Evolutionary conservation across 2,888 invertebrate species (phyloP), one percentile per base, ranked within the genome.

Genomic region (Artemia sinica): DNA sequence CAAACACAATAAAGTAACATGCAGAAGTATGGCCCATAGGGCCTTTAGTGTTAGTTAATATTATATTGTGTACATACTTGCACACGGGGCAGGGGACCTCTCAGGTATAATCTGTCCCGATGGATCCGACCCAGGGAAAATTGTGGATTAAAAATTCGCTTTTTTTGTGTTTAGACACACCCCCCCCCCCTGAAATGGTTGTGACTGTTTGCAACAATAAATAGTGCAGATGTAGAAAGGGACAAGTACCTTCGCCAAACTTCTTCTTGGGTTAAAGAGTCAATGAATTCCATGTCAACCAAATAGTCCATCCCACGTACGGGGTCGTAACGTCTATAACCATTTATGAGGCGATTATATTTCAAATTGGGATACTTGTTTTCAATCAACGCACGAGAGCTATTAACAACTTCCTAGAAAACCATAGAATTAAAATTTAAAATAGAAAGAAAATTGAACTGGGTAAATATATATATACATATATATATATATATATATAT

Each of bases 251-350:
- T 80, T 76, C 85, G 85, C 7, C 80, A 78, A 8, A 82, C 72
- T 74, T 80, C 77, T 72, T 77, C 77, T 13, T 80, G 80, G 14
- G 77, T 79, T 50, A 75, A 75, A 49, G 75, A 73, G 73, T 84
- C 82, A 48, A 77, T 75, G 74, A 86, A 84, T 69, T 80, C 81
- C n/a, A 87, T 76, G 77, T 91, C 90, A 14, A 92, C 76, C 68
- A 85, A 82, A 76, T 91, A 92, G 77, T 91, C 90, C 84, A 91
- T 85, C 67, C 92, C 92, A 71, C 91, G 81, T 1, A 86, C 85
- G 1, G 90, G 85, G 79, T 91, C 91, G 75, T 89, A 91, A 72
- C 83, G 82, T 72, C 84, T 81, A 75, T 90, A 91, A 0, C 87
- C 88, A 75, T 88, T 87, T 18, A 84, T 78, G 49, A 87, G 74